Evolutionary conservation across 2,797 vertebrate species (phyloP).

Genomic region (Enteromius afrohamiltoni): DNA sequence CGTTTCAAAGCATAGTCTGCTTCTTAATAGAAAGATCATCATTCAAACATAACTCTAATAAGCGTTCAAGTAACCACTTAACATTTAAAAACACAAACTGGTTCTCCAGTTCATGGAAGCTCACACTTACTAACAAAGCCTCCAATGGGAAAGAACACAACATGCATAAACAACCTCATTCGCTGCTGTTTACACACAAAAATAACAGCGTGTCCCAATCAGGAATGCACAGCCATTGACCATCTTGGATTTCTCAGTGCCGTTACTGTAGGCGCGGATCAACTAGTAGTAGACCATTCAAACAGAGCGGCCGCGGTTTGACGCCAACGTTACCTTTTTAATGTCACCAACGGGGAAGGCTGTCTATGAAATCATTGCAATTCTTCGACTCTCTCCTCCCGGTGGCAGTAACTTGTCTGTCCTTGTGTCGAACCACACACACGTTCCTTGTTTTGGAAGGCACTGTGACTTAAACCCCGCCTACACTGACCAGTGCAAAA

Average conservation of each 20-base stretch:
- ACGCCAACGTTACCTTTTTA: neutral
- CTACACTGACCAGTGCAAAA: constrained; percentile 56
- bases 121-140: neutral
- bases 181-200: neutral
- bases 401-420: constrained; percentile 13
- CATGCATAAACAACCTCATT: neutral
- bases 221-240: constrained; percentile 21
- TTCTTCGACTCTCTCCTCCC: neutral
- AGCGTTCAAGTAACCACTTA: neutral
- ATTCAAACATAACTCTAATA: neutral
- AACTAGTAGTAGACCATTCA: neutral
- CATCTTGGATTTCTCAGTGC: constrained; percentile 37
- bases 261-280: neutral
- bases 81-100: neutral
- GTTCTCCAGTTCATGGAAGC: neutral
- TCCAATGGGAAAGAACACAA: neutral
- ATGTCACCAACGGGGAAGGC: neutral
- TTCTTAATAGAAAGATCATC: neutral
- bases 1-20: neutral
- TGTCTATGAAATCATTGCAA: constrained; percentile 28
- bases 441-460: constrained; percentile 67
- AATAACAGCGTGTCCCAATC: neutral
- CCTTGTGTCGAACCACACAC: constrained; percentile 55
- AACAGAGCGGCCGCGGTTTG: neutral
- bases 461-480: constrained; percentile 52